Evolutionary conservation across 2,888 invertebrate species (phyloP).

Genomic region (Stenichneumon culpator): DNA sequence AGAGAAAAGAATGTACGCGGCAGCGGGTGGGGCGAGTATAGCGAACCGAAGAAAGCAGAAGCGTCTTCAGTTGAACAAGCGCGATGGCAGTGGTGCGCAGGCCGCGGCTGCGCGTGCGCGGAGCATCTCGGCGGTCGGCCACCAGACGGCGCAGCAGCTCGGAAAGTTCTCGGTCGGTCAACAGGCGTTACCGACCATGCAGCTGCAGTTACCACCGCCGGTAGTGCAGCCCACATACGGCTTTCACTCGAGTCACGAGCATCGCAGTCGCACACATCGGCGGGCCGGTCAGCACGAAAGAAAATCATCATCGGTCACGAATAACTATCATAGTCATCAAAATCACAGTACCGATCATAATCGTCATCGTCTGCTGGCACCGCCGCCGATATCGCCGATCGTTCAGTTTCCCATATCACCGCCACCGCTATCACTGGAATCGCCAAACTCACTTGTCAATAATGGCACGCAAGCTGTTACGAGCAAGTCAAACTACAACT

Average conservation of each 20-base stretch:
- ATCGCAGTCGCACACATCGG: slow-evolving; percentile 83
- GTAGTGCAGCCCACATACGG: slow-evolving; percentile 87
- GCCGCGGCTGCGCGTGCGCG: slow-evolving; percentile 67
- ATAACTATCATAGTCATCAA: slow-evolving; percentile 69
- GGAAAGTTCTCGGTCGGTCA: slow-evolving; percentile 63
- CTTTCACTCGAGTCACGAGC: slow-evolving; percentile 84
- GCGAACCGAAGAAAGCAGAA: slow-evolving; percentile 90
- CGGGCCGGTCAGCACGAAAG: slow-evolving; percentile 81
- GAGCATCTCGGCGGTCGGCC: slow-evolving; percentile 51
- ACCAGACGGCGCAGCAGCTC: slow-evolving; percentile 69
- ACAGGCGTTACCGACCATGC: slow-evolving; percentile 58
- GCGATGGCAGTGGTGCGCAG: slow-evolving; percentile 63
- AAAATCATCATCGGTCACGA: slow-evolving; percentile 79
- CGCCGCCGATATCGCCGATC: slow-evolving; percentile 85
- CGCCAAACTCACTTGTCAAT: slow-evolving; percentile 85
- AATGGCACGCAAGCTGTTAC: slow-evolving; percentile 59
- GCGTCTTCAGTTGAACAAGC: slow-evolving; percentile 85
- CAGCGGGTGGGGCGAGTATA: slow-evolving; percentile 95
- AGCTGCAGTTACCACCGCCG: slow-evolving; percentile 74
- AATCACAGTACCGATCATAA: slow-evolving; percentile 52
- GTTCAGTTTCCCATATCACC: slow-evolving; percentile 85
- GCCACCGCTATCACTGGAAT: slow-evolving; percentile 88
- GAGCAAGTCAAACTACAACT: slow-evolving; percentile 57
- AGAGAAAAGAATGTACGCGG: slow-evolving; percentile 91
- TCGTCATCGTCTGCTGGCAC: slow-evolving; percentile 83